Evolutionary conservation across 2,113 vertebrate species (phyloP).

Genomic region (Rhea americana): DNA sequence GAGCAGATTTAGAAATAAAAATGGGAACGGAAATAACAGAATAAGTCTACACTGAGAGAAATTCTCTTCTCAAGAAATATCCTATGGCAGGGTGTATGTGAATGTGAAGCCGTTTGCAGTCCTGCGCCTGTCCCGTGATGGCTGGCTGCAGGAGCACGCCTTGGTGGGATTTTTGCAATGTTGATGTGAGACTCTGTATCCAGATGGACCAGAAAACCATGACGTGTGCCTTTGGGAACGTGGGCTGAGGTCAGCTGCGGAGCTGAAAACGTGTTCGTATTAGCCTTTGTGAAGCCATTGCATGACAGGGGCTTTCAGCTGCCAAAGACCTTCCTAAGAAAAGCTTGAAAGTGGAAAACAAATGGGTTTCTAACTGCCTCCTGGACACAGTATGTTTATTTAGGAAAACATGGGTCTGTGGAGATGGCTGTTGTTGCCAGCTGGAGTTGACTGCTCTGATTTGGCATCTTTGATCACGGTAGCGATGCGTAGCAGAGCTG

Average conservation of each 20-base stretch:
- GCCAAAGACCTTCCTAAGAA: background rate
- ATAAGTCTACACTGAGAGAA: background rate
- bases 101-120: background rate
- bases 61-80: background rate
- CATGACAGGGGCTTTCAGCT: background rate
- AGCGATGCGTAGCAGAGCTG: background rate
- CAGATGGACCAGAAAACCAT: background rate
- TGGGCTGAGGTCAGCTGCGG: background rate
- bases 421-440: background rate
- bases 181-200: background rate
- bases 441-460: background rate
- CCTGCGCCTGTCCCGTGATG: background rate
- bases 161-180: accelerated
- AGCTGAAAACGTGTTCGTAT: background rate
- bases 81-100: background rate
- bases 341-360: background rate
- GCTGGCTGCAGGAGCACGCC: background rate
- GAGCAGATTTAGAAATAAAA: background rate
- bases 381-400: background rate
- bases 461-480: background rate
- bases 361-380: background rate
- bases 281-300: background rate
- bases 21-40: background rate
- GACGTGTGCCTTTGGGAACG: background rate
- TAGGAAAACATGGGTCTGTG: background rate